Evolutionary conservation across 2,797 vertebrate genomes (phyloP).

Genomic region (Fratercula arctica): DNA sequence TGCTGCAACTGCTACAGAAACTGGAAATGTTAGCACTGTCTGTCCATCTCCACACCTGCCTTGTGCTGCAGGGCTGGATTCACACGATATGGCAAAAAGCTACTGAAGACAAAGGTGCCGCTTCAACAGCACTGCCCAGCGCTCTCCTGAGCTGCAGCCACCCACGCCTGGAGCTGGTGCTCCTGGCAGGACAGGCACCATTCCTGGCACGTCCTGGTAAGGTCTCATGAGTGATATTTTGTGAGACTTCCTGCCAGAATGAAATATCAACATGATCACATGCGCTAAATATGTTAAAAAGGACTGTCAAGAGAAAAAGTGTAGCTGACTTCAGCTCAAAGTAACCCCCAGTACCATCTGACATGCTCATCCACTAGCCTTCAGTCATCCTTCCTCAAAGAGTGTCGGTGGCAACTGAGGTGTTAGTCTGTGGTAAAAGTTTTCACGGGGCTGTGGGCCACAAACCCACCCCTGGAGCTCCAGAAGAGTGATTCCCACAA

Average conservation of each 20-base stretch:
- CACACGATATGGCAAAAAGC: rapidly evolving
- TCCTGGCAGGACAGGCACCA: background rate
- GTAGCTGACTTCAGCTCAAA: background rate
- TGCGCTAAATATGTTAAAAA: background rate
- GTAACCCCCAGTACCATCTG: rapidly evolving
- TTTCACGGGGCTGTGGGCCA: background rate
- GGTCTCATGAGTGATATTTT: background rate
- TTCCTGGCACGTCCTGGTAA: background rate
- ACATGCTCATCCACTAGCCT: background rate
- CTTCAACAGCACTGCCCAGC: background rate
- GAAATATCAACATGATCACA: background rate
- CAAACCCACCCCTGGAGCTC: background rate
- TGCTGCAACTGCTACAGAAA: background rate
- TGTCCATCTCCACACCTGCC: background rate
- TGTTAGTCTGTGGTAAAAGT: background rate
- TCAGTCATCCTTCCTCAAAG: background rate
- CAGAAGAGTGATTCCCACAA: background rate
- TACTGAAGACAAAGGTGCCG: background rate
- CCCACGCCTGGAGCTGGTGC: rapidly evolving
- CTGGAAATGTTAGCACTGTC: background rate
- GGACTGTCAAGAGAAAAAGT: background rate
- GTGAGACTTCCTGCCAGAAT: background rate
- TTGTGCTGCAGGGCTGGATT: background rate
- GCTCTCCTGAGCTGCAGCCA: background rate
- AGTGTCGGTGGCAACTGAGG: background rate